Evolutionary conservation across 2,888 invertebrate genomes (phyloP).

Genomic region (Steinernema hermaphroditum): DNA sequence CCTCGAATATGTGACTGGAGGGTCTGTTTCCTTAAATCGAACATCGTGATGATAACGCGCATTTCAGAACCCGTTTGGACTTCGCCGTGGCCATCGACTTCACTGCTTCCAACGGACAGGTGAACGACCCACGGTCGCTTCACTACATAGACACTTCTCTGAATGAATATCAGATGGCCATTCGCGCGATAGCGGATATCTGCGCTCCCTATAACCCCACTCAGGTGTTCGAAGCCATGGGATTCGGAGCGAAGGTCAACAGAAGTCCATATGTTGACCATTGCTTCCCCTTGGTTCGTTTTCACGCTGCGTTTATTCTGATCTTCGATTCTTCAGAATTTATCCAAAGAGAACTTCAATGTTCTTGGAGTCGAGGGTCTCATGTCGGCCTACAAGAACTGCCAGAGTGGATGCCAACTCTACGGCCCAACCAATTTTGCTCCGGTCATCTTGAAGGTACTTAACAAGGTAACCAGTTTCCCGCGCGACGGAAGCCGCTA

Average conservation of each 20-base stretch:
- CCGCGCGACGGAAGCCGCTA: constrained; percentile 49
- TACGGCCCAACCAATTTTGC: constrained; percentile 73
- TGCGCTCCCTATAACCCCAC: constrained; percentile 58
- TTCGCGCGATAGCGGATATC: constrained; percentile 55
- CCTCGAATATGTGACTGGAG: constrained; percentile 53
- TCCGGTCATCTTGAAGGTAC: constrained; percentile 59
- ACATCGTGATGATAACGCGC: background rate
- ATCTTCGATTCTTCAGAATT: constrained; percentile 72
- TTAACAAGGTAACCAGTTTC: background rate
- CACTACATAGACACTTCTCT: constrained; percentile 44
- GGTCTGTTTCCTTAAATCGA: constrained; percentile 39
- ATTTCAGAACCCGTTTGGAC: constrained; percentile 54
- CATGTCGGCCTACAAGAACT: constrained; percentile 70
- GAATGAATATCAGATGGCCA: constrained; percentile 60
- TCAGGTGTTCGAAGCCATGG: constrained; percentile 64
- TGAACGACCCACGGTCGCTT: constrained; percentile 54
- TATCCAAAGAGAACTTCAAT: constrained; percentile 71
- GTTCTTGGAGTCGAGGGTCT: constrained; percentile 70
- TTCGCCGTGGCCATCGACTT: constrained; percentile 58
- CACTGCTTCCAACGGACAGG: constrained; percentile 55
- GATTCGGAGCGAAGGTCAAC: constrained; percentile 70
- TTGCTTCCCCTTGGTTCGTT: constrained; percentile 60
- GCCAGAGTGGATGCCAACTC: constrained; percentile 69
- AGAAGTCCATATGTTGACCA: constrained; percentile 43
- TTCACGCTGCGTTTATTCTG: constrained; percentile 70